phyloP scores from a whole-genome alignment of 2,113 vertebrate genomes.

The Australoheros scitulus region DNA sequence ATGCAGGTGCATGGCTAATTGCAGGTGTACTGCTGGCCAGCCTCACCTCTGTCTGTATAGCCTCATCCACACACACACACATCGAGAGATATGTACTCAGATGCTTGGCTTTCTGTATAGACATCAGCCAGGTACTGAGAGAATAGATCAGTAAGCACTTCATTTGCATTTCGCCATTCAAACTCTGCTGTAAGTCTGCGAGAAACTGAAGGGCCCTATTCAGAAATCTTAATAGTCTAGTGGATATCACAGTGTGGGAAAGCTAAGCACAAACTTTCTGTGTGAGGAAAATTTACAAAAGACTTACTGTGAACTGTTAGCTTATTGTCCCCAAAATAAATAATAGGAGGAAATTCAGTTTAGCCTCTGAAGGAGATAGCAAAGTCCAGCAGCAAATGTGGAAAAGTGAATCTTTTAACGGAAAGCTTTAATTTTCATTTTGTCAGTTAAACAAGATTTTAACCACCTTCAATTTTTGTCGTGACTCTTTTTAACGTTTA shows the following conservation, averaged over 20 bases:
- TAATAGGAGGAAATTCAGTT: slow-evolving; percentile 67
- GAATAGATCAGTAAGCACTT: slow-evolving; percentile 90
- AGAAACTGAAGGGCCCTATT: slow-evolving; percentile 91
- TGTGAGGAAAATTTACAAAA: slow-evolving; percentile 54
- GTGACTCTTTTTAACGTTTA: slow-evolving; percentile 35
- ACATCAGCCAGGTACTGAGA: slow-evolving; percentile 91
- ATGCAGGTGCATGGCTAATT: slow-evolving; percentile 95
- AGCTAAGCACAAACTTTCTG: slow-evolving; percentile 78
- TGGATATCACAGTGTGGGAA: slow-evolving; percentile 91
- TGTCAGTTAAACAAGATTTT: slow-evolving; percentile 67
- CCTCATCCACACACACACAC: slow-evolving; percentile 19
- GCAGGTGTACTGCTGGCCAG: slow-evolving; percentile 88
- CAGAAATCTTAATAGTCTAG: slow-evolving; percentile 91
- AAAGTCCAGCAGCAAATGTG: background rate
- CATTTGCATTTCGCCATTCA: slow-evolving; percentile 94
- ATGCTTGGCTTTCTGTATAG: slow-evolving; percentile 82
- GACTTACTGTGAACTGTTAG: slow-evolving; percentile 83
- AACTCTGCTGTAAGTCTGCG: slow-evolving; percentile 88
- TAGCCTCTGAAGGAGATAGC: slow-evolving; percentile 51
- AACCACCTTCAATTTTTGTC: slow-evolving; percentile 13
- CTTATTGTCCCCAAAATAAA: slow-evolving; percentile 57
- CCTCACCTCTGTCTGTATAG: slow-evolving; percentile 63
- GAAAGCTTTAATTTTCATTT: slow-evolving; percentile 36
- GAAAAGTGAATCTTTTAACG: slow-evolving; percentile 1
- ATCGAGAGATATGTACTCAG: slow-evolving; percentile 14